Percentiles rank a stretch among this genome's conserved stretches.
These are phyloP conservation scores for Melanaphis sacchari DNA, from an alignment of 1,140 invertebrate genomes.

Conservation along the genomic window DNA sequence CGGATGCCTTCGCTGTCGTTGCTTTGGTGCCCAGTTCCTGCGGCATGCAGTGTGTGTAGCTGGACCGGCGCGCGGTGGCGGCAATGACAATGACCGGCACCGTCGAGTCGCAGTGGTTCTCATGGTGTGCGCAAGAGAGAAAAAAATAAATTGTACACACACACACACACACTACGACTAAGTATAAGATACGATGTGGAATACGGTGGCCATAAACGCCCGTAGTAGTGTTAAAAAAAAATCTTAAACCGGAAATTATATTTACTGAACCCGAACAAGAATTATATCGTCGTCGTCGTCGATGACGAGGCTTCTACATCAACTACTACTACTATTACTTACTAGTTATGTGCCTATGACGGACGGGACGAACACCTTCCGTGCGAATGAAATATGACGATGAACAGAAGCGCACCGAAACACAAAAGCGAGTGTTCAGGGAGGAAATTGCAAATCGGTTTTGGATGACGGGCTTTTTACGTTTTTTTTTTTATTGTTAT, in stretches of 20 bases:
- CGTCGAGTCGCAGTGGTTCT: constrained; percentile 22
- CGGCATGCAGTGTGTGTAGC: not conserved
- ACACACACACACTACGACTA: not conserved
- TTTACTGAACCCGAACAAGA: constrained; percentile 50
- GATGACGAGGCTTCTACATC: not conserved
- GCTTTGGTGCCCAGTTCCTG: not conserved
- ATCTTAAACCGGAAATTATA: constrained; percentile 39
- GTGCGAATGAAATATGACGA: not conserved
- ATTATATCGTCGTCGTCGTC: constrained; percentile 28
- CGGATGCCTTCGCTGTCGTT: not conserved
- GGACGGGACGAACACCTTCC: constrained; percentile 2
- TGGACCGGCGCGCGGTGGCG: not conserved
- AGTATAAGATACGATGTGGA: not conserved
- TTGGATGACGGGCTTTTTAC: constrained; percentile 27
- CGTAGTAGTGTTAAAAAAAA: constrained; percentile 21
- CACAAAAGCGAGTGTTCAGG: not conserved
- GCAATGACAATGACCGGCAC: constrained; percentile 49
- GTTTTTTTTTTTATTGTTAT: not conserved
- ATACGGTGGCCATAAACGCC: constrained; percentile 8
- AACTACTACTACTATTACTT: not conserved
- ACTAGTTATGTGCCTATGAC: not conserved
- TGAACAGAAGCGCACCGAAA: constrained; percentile 25
- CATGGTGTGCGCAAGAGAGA: not conserved
- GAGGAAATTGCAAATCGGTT: constrained; percentile 42
- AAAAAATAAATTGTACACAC: not conserved